phyloP scores from a whole-genome alignment of 2,113 vertebrate genomes.

The Eclectus roratus region DNA sequence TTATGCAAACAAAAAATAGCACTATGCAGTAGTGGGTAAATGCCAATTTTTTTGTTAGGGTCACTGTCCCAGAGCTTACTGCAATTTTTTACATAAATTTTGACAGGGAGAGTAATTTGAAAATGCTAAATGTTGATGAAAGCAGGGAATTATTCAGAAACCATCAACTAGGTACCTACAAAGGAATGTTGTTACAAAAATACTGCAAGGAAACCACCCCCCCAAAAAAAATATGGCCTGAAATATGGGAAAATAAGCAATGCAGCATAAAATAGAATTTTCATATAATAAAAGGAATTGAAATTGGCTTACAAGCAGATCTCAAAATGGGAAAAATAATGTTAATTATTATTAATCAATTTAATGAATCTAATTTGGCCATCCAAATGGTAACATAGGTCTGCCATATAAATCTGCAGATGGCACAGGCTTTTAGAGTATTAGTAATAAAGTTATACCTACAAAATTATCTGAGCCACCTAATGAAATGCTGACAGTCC shows the following conservation, averaged over 20 bases:
- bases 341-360: neutral
- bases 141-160: neutral
- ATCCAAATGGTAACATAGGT: neutral
- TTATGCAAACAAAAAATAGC: slow-evolving; percentile 38
- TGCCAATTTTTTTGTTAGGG: neutral
- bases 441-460: neutral
- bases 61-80: neutral
- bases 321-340: neutral
- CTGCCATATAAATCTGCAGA: neutral
- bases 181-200: neutral
- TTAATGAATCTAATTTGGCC: neutral
- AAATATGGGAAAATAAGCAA: neutral
- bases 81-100: neutral
- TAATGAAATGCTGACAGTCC: neutral
- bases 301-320: neutral
- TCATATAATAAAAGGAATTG: neutral
- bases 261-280: neutral
- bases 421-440: neutral
- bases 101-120: neutral
- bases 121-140: neutral
- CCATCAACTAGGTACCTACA: neutral
- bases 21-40: slow-evolving; percentile 10
- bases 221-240: neutral
- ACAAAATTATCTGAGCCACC: neutral
- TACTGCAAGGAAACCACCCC: fast-evolving